Base-by-base conservation (phyloP, 2,888 invertebrate genomes). In the Amorpha juglandis region DNA sequence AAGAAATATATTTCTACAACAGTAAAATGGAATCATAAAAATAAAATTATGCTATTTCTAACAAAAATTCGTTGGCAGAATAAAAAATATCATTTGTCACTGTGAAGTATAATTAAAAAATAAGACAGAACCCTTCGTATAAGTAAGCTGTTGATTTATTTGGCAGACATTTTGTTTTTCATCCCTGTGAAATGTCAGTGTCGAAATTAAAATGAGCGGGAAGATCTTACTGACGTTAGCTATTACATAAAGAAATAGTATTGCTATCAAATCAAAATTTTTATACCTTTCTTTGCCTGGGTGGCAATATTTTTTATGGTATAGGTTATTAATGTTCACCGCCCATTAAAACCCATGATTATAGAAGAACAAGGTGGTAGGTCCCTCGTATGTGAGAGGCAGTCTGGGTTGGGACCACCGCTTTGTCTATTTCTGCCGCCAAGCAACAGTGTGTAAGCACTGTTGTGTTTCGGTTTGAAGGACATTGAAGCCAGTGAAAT, bases 121-220 rank as follows among this genome's bases (percentile, higher is more conserved):
- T 42, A 38, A 42, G 21, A 51, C 53, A 11, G 63, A 64, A 63
- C 63, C 63, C 52, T 64, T 67, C 53, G 35, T 66, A 62, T 64
- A 64, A 62, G 55, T 47, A n/a, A 66, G 42, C 12, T 47, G 35
- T 66, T 66, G 63, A 66, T 74, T 71, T 67, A 67, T 66, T 67
- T 63, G 35, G 47, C 45, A 27, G 64, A 35, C 67, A 48, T 51
- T 68, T 64, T 64, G 67, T 62, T 19, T 64, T 70, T 71, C 68
- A 69, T 69, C 62, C 51, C 67, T 38, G 63, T 7, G 33, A 68
- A 74, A 71, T 70, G 65, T 47, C 70, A 58, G 66, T 69, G 74
- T 72, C 66, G 65, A 72, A 74, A 77, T 78, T 77, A 77, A 77
- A 78, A 75, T 21, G 62, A 69, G 64, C 66, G 55, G 63, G 38